Evolutionary conservation across 2,888 invertebrate genomes (phyloP), one percentile per base, ranked within the genome.

Genomic region (Neoscelio sp.): DNA sequence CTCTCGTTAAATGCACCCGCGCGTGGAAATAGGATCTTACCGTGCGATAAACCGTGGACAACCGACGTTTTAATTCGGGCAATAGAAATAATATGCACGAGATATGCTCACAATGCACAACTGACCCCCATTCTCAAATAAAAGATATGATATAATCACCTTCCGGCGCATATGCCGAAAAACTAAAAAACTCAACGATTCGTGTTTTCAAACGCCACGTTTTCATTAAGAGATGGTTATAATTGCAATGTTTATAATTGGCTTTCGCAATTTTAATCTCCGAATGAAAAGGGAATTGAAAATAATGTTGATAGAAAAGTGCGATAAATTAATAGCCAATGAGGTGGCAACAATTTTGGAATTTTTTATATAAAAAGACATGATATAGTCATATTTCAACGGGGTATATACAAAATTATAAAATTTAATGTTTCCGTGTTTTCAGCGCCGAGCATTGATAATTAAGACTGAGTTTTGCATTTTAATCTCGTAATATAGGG

Each of bases 1-100:
- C 77, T 62, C 74, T 80, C 78, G 77, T 80, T 80, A 80, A 80
- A 78, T 67, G 71, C 80, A 75, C 75, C 56, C 77, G 75, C 64
- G 77, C 71, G 80, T 80, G 78, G 80, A 80, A 80, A 78, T 78
- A 71, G 77, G 80, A 80, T 80, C 80, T 80, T 80, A 67, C 65
- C 64, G 71, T 52, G 68, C 68, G 80, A 78, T 80, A 80, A 80
- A 77, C 74, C 74, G 62, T 60, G 68, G 68, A 70, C 52, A 44
- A 70, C 46, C 68, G 65, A 73, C 71, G 71, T 70, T 80, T 78
- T 80, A 80, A 80, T 80, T 78, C 48, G 54, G 42, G 13, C 35
- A 50, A 60, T 65, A 71, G 56, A 78, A 78, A 78, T 78, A 67
- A 73, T 65, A 78, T 62, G 46, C 33, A 12, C 67, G 44, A 52